These are phyloP conservation scores for Eristalis pertinax DNA, from an alignment of 2,888 invertebrate species.

Conservation along the genomic window DNA sequence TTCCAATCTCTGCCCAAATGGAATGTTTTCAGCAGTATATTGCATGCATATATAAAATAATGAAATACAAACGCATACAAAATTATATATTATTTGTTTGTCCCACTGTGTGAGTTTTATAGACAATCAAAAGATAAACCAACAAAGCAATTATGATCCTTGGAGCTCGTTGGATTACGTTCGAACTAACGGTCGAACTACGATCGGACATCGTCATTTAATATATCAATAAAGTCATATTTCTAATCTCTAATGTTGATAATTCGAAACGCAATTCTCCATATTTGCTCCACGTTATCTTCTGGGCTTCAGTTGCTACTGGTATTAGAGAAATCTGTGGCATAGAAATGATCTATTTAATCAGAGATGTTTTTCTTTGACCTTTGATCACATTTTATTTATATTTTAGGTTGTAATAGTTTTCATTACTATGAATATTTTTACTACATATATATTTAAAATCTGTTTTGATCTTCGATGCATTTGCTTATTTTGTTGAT, in stretches of 20 bases:
- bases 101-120: conserved; percentile 11
- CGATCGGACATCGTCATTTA: conserved; percentile 24
- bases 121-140: conserved; percentile 47
- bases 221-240: conserved; percentile 59
- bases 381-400: conserved; percentile 32
- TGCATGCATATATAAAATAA: neutral
- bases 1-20: too few relatives aligned
- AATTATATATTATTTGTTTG: neutral
- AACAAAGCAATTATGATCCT: conserved; percentile 33
- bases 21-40: too few relatives aligned
- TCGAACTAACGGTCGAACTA: conserved; percentile 21
- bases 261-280: conserved; percentile 53
- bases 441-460: neutral
- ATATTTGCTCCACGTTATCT: conserved; percentile 51
- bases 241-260: conserved; percentile 53
- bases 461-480: conserved; percentile 5
- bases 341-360: conserved; percentile 58
- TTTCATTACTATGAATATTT: conserved; percentile 28
- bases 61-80: neutral
- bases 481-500: neutral
- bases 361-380: conserved; percentile 56
- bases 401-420: conserved; percentile 19
- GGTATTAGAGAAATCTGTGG: conserved; percentile 53
- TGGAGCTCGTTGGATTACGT: conserved; percentile 48
- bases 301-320: conserved; percentile 58